Percentiles rank a stretch among this genome's conserved stretches.
Conservation (phyloP, 2,888 invertebrate genomes). For the Thymelicus acteon region DNA sequence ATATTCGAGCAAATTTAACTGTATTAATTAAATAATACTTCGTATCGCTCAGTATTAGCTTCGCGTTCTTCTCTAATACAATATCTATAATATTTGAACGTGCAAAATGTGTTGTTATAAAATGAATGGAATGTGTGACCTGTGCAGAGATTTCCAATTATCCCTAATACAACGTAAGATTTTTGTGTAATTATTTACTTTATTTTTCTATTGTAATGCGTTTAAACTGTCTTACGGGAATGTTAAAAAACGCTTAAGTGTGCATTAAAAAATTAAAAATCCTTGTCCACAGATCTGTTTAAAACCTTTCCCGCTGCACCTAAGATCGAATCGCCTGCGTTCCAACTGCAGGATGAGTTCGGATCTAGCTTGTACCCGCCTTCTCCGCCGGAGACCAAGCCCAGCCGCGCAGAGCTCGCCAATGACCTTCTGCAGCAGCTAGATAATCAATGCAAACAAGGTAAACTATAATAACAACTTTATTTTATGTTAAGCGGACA, state of each 20-base stretch:
- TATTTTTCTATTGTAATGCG: too few relatives aligned
- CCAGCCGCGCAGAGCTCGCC: conserved; percentile 85
- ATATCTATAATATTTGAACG: conserved; percentile 39
- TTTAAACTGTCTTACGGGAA: too few relatives aligned
- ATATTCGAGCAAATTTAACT: conserved; percentile 61
- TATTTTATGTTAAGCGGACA: background rate
- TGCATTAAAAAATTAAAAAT: background rate
- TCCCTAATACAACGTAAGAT: conserved; percentile 75
- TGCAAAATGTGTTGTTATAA: conserved; percentile 78
- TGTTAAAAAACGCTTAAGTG: too few relatives aligned
- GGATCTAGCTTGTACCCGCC: conserved; percentile 68
- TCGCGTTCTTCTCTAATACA: conserved; percentile 39
- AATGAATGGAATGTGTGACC: conserved; percentile 76
- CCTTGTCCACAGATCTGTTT: conserved; percentile 64
- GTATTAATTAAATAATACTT: conserved; percentile 52
- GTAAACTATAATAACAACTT: conserved; percentile 57
- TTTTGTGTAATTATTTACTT: conserved; percentile 13
- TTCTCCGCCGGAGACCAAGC: conserved; percentile 74
- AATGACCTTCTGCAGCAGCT: conserved; percentile 87
- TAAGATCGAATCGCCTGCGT: conserved; percentile 65
- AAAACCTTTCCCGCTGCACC: conserved; percentile 71
- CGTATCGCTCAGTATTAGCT: conserved; percentile 41
- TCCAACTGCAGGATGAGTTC: conserved; percentile 62
- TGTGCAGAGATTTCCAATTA: conserved; percentile 78
- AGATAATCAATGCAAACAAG: conserved; percentile 88